Base-by-base conservation (phyloP, 1,140 invertebrate genomes). In the Caerostris darwini region DNA sequence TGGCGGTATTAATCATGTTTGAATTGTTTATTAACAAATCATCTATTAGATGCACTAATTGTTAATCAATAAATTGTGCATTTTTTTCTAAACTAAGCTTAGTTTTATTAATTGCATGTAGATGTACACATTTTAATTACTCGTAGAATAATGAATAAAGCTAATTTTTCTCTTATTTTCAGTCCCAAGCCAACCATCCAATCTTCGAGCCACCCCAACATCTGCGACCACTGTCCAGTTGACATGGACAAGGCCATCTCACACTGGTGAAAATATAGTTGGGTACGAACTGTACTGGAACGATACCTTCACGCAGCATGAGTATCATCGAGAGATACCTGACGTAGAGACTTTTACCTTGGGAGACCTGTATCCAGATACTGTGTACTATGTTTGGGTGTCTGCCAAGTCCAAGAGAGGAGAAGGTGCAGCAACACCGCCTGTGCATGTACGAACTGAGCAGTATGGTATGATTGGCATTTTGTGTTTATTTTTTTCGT, bases 251-350 rank as follows among this genome's bases (percentile, higher is more conserved):
- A 97, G 98, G 95, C 99, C 99, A 17, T 97, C 97, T 95, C 98
- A 99, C 96, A 98, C 98, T 90, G 98, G 98, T 89, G 98, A 99
- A 96, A 98, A 98, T 96, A 99, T 99, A 95, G 97, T 98, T 71
- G 98, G 98, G 95, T 99, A 99, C 96, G 98, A 99, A 96, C 97
- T 99, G 3, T 99, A 99, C 95, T 99, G 98, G 98, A 99, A 99
- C 96, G 99, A 99, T 96, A 99, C 99, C 53, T 99, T 98, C 95
- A 98, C 98, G 10, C 96, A 97, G 96, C 97, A 97, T 95, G 97
- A 96, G 95, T 96, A 97, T 95, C 96, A 97, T 95, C 96, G 97
- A 95, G 97, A 98, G 95, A 98, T 99, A 95, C 96, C 96, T 3
- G 97, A 98, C n/a, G 97, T 97, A 7, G 98, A 99, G 96, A 97